Percentiles rank a stretch among this genome's conserved stretches.
phyloP scores from a whole-genome alignment of 2,113 vertebrate genomes.

The Blennius ocellaris region DNA sequence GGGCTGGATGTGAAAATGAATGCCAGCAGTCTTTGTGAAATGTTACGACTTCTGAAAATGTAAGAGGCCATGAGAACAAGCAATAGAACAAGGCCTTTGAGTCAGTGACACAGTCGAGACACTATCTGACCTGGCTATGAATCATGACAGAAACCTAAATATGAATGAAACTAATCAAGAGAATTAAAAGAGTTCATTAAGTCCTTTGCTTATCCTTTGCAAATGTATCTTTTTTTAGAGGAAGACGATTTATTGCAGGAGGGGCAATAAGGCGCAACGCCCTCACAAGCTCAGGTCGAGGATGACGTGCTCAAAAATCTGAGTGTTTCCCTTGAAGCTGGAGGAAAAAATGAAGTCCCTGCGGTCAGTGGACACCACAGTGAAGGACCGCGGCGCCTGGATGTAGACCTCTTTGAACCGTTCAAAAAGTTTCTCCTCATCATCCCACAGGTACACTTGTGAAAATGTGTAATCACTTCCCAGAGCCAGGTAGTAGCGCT shows the following conservation, averaged over 20 bases:
- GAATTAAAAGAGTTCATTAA: conserved; percentile 39
- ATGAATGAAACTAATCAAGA: too few relatives aligned
- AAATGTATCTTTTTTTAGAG: conserved; percentile 47
- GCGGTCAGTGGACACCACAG: conserved; percentile 93
- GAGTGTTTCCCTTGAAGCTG: conserved; percentile 97
- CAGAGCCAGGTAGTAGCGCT: conserved; percentile 92
- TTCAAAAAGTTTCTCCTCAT: conserved; percentile 88
- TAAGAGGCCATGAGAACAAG: conserved; percentile 14
- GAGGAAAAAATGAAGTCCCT: conserved; percentile 97
- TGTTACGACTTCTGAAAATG: background rate
- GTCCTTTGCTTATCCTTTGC: conserved; percentile 24
- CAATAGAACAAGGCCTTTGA: conserved; percentile 28
- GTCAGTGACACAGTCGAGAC: conserved; percentile 33
- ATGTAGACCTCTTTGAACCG: conserved; percentile 98
- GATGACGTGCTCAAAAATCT: conserved; percentile 94
- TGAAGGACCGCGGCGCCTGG: conserved; percentile 96
- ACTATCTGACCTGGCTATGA: conserved; percentile 18
- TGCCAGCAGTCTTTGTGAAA: conserved; percentile 8
- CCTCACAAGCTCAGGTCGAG: conserved; percentile 95
- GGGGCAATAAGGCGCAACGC: conserved; percentile 40
- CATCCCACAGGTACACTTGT: conserved; percentile 95
- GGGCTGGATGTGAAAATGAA: conserved; percentile 16
- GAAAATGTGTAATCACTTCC: conserved; percentile 99
- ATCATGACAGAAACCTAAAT: background rate
- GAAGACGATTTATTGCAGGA: conserved; percentile 64